phyloP scores from a whole-genome alignment of 1,140 invertebrate species.

The Drosophila rufa region DNA sequence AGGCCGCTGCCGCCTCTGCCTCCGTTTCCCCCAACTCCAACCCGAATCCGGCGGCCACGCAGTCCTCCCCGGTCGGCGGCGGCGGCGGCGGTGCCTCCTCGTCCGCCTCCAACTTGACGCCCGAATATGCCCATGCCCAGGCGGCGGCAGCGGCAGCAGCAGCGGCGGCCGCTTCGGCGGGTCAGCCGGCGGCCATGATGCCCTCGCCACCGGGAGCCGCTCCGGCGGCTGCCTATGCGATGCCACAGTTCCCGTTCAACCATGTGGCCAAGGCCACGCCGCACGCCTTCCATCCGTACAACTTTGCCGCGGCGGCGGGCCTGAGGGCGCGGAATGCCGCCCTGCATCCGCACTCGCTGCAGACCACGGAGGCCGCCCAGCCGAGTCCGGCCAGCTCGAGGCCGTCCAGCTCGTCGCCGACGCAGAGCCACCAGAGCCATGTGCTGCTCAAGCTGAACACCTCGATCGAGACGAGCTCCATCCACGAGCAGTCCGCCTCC shows the following conservation, averaged over 20 bases:
- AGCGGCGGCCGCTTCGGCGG: constrained; percentile 25
- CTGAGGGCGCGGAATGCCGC: constrained; percentile 77
- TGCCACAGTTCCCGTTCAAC: constrained; percentile 86
- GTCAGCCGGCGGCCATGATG: constrained; percentile 69
- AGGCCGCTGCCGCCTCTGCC: constrained; percentile 39
- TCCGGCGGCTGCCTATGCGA: constrained; percentile 65
- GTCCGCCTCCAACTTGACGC: constrained; percentile 24
- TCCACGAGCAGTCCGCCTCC: constrained; percentile 88
- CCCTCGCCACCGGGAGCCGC: constrained; percentile 85
- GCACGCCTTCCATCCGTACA: constrained; percentile 83
- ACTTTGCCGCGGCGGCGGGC: constrained; percentile 78
- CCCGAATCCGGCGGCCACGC: constrained; percentile 31
- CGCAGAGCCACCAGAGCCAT: constrained; percentile 80
- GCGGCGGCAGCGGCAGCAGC: constrained; percentile 58
- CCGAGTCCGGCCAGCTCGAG: constrained; percentile 87
- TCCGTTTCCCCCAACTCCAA: constrained; percentile 45
- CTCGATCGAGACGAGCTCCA: constrained; percentile 87
- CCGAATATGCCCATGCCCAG: constrained; percentile 40
- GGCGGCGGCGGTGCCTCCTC: background rate
- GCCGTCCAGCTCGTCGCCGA: constrained; percentile 86
- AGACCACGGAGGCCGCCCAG: constrained; percentile 56
- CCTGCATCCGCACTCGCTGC: constrained; percentile 54
- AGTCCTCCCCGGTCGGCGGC: constrained; percentile 51
- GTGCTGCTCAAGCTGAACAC: constrained; percentile 86
- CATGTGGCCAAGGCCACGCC: constrained; percentile 85